Conservation (phyloP, 1,140 invertebrate species). For the Hylaeus volcanicus region DNA sequence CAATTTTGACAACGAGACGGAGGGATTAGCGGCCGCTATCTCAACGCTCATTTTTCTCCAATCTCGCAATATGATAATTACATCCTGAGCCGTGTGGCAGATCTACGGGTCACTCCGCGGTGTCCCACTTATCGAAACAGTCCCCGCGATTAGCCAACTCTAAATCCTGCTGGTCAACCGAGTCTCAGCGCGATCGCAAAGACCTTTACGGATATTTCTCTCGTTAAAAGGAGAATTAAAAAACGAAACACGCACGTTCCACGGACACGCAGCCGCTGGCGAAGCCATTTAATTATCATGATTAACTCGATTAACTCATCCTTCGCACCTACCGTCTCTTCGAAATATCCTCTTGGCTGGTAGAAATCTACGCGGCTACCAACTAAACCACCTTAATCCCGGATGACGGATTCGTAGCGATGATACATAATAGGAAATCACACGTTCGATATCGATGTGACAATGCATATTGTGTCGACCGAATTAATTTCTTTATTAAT, state of each 20-base stretch:
- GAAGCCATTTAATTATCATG: conserved; percentile 10
- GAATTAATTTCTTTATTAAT: too few species aligned
- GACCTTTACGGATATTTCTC: conserved; percentile 8
- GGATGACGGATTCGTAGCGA: too few species aligned
- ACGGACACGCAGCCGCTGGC: not conserved
- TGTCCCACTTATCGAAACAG: not conserved
- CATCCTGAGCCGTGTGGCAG: not conserved
- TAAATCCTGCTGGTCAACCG: not conserved
- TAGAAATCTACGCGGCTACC: not conserved
- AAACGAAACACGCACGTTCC: not conserved
- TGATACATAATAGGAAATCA: too few species aligned
- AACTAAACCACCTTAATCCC: too few species aligned
- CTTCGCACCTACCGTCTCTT: not conserved
- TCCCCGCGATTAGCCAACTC: not conserved
- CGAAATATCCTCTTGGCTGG: not conserved
- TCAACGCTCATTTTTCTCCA: not conserved
- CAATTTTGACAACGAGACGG: not conserved
- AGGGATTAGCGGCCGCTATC: not conserved
- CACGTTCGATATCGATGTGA: too few species aligned
- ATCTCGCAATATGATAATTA: conserved; percentile 23
- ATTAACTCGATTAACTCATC: conserved; percentile 28
- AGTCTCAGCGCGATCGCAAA: not conserved
- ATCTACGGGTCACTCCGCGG: not conserved
- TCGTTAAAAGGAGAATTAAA: not conserved
- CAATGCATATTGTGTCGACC: too few species aligned